phyloP scores from a whole-genome alignment of 2,797 vertebrate species.

The Pterois miles region DNA sequence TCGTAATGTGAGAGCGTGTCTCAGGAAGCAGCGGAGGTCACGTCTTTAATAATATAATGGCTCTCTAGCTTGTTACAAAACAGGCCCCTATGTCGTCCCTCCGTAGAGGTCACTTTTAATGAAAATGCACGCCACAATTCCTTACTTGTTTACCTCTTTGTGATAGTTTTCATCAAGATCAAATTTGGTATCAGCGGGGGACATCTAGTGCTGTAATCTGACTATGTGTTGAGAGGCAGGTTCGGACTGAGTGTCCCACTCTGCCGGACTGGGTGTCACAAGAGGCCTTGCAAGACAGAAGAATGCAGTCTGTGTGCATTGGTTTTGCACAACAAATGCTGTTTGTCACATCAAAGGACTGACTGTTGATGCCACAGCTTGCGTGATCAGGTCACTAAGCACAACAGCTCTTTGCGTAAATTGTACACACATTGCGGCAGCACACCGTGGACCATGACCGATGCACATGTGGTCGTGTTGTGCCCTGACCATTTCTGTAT shows the following conservation, averaged over 20 bases:
- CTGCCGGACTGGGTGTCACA: slow-evolving; percentile 8
- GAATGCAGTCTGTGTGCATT: not conserved
- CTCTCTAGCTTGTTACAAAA: slow-evolving; percentile 64
- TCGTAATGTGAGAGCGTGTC: slow-evolving; percentile 73
- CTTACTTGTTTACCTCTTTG: slow-evolving; percentile 67
- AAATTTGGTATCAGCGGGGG: slow-evolving; percentile 73
- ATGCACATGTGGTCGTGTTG: slow-evolving; percentile 49
- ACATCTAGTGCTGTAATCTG: slow-evolving; percentile 70
- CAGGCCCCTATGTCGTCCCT: slow-evolving; percentile 50
- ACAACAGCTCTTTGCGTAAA: slow-evolving; percentile 1
- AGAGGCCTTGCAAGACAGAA: slow-evolving; percentile 2
- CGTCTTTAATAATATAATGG: slow-evolving; percentile 74
- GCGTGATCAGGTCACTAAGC: not conserved
- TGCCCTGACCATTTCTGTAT: slow-evolving; percentile 37
- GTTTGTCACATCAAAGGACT: slow-evolving; percentile 4
- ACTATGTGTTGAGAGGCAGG: slow-evolving; percentile 69
- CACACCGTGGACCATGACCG: not conserved
- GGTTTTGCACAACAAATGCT: slow-evolving; percentile 18
- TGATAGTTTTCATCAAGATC: slow-evolving; percentile 80
- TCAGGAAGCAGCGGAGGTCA: slow-evolving; percentile 73
- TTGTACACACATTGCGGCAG: slow-evolving; percentile 20
- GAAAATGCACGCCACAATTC: slow-evolving; percentile 67
- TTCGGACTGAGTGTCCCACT: slow-evolving; percentile 27
- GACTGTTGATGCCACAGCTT: not conserved
- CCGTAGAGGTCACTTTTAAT: slow-evolving; percentile 81